Percentiles rank a stretch among this genome's conserved stretches.
These are phyloP conservation scores for Oligia fasciuncula DNA, from an alignment of 2,888 invertebrate species.

Conservation along the genomic window DNA sequence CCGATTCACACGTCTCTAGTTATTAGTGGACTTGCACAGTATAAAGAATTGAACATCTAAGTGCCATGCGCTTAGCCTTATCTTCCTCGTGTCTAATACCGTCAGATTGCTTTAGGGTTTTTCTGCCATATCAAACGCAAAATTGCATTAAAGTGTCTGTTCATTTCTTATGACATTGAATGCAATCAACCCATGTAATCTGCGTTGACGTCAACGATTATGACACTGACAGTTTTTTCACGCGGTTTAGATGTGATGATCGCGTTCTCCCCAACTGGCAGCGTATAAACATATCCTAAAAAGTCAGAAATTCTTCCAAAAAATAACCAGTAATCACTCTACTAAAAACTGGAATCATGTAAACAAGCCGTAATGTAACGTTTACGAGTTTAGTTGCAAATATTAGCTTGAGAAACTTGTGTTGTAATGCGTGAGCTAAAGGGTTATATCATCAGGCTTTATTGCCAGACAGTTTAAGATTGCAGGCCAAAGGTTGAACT, in stretches of 20 bases:
- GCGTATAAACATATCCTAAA: background rate
- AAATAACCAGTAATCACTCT: background rate
- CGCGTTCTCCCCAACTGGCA: no score
- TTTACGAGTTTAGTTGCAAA: constrained; percentile 28
- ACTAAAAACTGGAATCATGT: background rate
- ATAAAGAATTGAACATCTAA: background rate
- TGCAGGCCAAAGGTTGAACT: constrained; percentile 31
- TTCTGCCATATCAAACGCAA: background rate
- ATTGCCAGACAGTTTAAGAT: constrained; percentile 18
- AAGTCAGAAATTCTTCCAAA: background rate
- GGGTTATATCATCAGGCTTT: constrained; percentile 28
- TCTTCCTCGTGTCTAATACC: no score
- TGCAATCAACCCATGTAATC: background rate
- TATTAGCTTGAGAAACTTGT: constrained; percentile 26
- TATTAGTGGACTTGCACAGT: background rate
- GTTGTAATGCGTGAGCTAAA: constrained; percentile 29
- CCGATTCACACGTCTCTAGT: constrained; percentile 3
- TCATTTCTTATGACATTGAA: background rate
- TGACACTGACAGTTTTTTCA: background rate
- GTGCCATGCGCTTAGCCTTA: background rate
- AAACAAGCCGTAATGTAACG: background rate
- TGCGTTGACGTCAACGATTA: background rate
- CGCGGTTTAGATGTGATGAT: background rate
- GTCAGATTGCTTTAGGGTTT: background rate
- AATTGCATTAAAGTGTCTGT: no score